Percentiles rank a stretch among this genome's conserved stretches.
phyloP scores from a whole-genome alignment of 37 sponge, comb jelly and placozoan genomes.

The Cliona cf. orientalis region DNA sequence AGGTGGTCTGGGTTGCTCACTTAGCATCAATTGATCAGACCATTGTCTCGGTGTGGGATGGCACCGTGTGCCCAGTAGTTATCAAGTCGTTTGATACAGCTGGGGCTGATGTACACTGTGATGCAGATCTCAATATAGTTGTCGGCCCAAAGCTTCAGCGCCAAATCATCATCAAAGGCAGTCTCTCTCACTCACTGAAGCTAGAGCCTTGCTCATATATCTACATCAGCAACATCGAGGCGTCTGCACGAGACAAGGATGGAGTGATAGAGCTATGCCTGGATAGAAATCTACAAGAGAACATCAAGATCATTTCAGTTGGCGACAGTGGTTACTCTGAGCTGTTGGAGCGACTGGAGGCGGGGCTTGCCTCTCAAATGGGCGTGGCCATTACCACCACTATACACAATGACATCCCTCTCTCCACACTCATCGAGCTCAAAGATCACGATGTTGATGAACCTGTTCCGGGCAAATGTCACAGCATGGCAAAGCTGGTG shows the following conservation, averaged over 20 bases:
- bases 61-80: neutral
- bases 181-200: neutral
- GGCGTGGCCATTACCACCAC: slow-evolving; percentile 1
- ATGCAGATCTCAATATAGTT: neutral
- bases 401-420: neutral
- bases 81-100: neutral
- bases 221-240: neutral
- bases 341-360: neutral
- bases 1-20: slow-evolving; percentile 29
- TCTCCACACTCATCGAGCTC: slow-evolving; percentile 3
- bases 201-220: slow-evolving; percentile 1
- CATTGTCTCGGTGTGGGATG: slow-evolving; percentile 50
- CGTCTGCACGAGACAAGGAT: neutral
- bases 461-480: slow-evolving; percentile 9
- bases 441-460: neutral
- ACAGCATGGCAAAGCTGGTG: slow-evolving; percentile 25
- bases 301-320: neutral
- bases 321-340: neutral
- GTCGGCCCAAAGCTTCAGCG: neutral
- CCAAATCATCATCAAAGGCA: neutral
- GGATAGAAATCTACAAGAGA: neutral
- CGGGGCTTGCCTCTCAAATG: neutral
- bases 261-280: too few species aligned
- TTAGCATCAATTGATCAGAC: neutral
- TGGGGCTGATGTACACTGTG: neutral